A percentile compares a stretch with the other conserved stretches of the same genome.
Evolutionary conservation across 2,888 invertebrate genomes (phyloP).

Genomic region (Platycnemis pennipes): DNA sequence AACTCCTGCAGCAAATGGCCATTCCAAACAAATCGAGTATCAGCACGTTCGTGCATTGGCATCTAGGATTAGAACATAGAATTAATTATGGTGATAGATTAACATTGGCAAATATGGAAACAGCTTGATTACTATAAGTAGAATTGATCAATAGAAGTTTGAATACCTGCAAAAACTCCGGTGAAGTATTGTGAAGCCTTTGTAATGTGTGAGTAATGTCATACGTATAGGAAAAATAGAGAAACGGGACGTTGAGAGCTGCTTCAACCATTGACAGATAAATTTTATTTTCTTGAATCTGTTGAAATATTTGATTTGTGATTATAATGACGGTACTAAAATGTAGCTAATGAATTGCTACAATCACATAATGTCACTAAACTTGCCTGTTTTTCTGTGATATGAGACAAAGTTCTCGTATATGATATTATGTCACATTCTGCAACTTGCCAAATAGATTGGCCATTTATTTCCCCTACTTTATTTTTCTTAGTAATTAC

Average conservation of each 20-base stretch:
- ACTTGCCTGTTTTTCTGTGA: conserved; percentile 89
- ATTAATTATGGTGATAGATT: conserved; percentile 23
- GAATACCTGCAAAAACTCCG: conserved; percentile 88
- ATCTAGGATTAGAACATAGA: conserved; percentile 79
- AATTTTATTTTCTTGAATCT: conserved; percentile 89
- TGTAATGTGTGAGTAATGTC: conserved; percentile 97
- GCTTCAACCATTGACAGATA: conserved; percentile 93
- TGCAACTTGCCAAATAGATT: conserved; percentile 89
- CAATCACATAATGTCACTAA: no score
- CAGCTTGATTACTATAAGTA: no score
- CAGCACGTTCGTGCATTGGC: conserved; percentile 89
- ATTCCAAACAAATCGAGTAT: conserved; percentile 97
- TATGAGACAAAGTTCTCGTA: conserved; percentile 90
- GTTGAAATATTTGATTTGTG: conserved; percentile 73
- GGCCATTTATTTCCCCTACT: conserved; percentile 90
- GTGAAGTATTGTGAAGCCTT: conserved; percentile 89
- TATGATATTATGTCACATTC: conserved; percentile 93
- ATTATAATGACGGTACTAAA: neutral
- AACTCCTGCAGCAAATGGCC: conserved; percentile 88
- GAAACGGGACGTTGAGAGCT: conserved; percentile 90
- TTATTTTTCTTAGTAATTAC: conserved; percentile 92
- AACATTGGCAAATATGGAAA: neutral
- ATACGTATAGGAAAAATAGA: conserved; percentile 96
- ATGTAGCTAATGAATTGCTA: neutral
- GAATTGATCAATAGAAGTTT: conserved; percentile 73